Conservation (phyloP, 2,113 vertebrate genomes). For the Emberiza fucata region DNA sequence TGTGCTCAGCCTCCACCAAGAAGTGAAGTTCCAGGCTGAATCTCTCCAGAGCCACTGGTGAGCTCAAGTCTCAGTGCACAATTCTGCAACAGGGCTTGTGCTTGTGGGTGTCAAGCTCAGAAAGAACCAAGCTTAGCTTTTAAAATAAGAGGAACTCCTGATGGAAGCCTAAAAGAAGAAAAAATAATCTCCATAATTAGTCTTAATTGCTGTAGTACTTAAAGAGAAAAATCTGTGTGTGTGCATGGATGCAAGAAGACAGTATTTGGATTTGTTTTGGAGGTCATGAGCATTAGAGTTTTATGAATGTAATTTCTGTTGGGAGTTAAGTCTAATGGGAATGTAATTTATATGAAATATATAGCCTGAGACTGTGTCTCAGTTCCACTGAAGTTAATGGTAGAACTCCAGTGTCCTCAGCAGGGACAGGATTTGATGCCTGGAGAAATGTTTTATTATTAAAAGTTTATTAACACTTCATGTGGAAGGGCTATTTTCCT, state of each 20-base stretch:
- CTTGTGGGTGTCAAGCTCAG: not conserved
- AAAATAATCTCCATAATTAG: not conserved
- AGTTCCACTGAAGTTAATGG: not conserved
- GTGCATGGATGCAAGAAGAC: not conserved
- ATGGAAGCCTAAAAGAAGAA: not conserved
- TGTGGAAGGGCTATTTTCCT: not conserved
- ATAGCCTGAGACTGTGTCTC: not conserved
- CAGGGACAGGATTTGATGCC: not conserved
- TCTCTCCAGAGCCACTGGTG: not conserved
- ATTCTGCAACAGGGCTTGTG: not conserved
- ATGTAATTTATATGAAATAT: not conserved
- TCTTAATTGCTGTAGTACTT: not conserved
- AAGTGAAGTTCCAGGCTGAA: not conserved
- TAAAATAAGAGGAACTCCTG: not conserved
- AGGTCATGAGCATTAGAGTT: not conserved
- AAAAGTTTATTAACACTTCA: conserved; percentile 7
- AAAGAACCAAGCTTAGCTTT: not conserved
- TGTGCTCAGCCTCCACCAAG: not conserved
- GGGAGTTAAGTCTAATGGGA: conserved; percentile 11
- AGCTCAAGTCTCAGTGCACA: accelerated
- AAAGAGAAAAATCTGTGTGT: not conserved
- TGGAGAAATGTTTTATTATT: not conserved
- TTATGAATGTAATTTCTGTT: not conserved
- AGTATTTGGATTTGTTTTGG: not conserved
- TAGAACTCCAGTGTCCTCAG: not conserved